These are phyloP conservation scores for Odontocolon sp. DNA, from an alignment of 2,888 invertebrate species.

Conservation along the genomic window DNA sequence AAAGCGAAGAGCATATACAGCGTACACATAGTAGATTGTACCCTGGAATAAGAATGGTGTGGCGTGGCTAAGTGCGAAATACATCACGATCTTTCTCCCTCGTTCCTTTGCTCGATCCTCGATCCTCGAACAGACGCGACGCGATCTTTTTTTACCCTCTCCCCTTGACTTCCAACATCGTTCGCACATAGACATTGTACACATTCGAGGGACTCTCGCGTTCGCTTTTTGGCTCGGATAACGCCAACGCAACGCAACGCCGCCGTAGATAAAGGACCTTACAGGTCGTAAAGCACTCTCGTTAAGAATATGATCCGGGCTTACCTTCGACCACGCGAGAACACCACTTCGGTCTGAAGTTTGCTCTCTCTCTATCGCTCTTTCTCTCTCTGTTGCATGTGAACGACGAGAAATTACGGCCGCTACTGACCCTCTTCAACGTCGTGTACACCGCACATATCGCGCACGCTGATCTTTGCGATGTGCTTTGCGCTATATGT, in stretches of 20 bases:
- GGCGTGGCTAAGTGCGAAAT: conserved; percentile 78
- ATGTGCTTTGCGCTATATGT: conserved; percentile 38
- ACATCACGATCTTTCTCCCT: conserved; percentile 74
- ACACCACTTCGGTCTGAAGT: conserved; percentile 56
- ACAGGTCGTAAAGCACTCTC: conserved; percentile 78
- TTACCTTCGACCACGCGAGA: conserved; percentile 75
- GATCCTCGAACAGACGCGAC: conserved; percentile 55
- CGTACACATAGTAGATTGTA: conserved; percentile 64
- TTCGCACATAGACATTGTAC: neutral
- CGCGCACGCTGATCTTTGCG: conserved; percentile 55
- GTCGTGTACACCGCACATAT: conserved; percentile 62
- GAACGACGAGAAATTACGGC: conserved; percentile 67
- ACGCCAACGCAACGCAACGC: conserved; percentile 75
- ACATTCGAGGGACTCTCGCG: conserved; percentile 44
- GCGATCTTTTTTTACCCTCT: conserved; percentile 53
- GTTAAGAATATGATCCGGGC: conserved; percentile 81
- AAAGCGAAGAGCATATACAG: conserved; percentile 56
- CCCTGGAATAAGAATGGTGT: conserved; percentile 62
- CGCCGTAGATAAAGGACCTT: conserved; percentile 78
- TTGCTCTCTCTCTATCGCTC: conserved; percentile 35
- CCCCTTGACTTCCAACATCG: conserved; percentile 38
- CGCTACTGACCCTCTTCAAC: conserved; percentile 76
- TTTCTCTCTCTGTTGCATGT: conserved; percentile 39
- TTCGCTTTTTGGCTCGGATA: conserved; percentile 74
- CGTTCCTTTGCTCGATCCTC: conserved; percentile 50